A percentile compares a stretch with the other conserved stretches of the same genome.
Evolutionary conservation across 2,113 vertebrate species (phyloP).

Genomic region (Oreamnos americanus): DNA sequence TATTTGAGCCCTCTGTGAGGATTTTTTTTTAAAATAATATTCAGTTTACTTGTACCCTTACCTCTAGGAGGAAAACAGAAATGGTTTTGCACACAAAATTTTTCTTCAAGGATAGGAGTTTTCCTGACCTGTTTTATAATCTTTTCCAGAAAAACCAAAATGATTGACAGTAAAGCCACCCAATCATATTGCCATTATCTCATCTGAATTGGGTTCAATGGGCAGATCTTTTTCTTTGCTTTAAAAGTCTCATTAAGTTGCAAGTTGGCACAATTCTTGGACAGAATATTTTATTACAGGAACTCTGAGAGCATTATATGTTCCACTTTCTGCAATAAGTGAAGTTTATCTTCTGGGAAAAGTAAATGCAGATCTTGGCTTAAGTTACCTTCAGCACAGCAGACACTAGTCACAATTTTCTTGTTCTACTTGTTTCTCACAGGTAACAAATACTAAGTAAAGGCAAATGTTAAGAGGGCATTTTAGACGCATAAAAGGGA

Average conservation of each 20-base stretch:
- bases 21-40: neutral
- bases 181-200: neutral
- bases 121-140: neutral
- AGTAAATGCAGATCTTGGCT: neutral
- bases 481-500: neutral
- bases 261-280: neutral
- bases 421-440: neutral
- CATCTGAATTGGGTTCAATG: neutral
- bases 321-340: neutral
- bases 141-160: neutral
- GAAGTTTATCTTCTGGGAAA: neutral
- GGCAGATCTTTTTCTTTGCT: neutral
- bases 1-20: neutral
- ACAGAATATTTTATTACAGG: slow-evolving; percentile 26
- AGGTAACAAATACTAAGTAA: neutral
- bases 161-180: neutral
- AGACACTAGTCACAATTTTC: neutral
- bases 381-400: neutral
- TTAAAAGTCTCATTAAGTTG: slow-evolving; percentile 39
- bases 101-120: neutral
- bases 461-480: neutral
- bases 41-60: neutral
- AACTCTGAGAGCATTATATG: neutral
- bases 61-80: neutral
- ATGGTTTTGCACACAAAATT: neutral